Evolutionary conservation across 2,888 invertebrate species (phyloP), one percentile per base, ranked within the genome.

Genomic region (Brassicogethes aeneus): DNA sequence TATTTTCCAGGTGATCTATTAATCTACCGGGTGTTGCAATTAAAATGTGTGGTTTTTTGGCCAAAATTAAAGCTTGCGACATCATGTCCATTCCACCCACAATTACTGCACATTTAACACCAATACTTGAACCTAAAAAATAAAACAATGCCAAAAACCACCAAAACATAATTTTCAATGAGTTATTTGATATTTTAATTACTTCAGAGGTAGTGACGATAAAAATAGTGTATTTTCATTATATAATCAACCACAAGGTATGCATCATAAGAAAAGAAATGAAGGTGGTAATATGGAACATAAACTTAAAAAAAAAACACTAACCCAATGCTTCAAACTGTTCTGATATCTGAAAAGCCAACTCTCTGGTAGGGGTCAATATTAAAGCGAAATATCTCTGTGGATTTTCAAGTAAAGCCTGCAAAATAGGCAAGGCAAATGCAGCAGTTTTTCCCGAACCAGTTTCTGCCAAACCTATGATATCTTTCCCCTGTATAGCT

Each of bases 71-170:
- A 0, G 92, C 81, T 64, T 99, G 99, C 0, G 92, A 84, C 60
- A 91, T 87, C 93, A 96, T 96, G 62, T 99, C 97, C 80, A 97
- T 93, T 1, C 99, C 99, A 35, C 99, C 99, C 2, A 99, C 97
- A 58, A 99, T 85, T 0, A 97, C 96, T 39, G 85, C 91, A 70
- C 89, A 90, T 74, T 93, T 92, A 1, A 99, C 86, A 30, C 96
- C 96, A 62, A 99, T 91, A 45, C 81, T 79, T 10, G 88, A 76
- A 40, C 90, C 89, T 86, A 53, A 34, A 53, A 52, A 17, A 34
- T 16, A 45, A 38, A 7, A 17, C n/a, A 41, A 17, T 12, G 12
- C 3, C 2, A 34, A 29, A 16, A 37, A 3, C 17, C 33, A n/a
- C 3, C 10, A 31, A 17, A 32, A 41, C 30, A 38, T 14, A 38